Conservation (phyloP, 2,113 vertebrate species). For the Sus scrofa region DNA sequence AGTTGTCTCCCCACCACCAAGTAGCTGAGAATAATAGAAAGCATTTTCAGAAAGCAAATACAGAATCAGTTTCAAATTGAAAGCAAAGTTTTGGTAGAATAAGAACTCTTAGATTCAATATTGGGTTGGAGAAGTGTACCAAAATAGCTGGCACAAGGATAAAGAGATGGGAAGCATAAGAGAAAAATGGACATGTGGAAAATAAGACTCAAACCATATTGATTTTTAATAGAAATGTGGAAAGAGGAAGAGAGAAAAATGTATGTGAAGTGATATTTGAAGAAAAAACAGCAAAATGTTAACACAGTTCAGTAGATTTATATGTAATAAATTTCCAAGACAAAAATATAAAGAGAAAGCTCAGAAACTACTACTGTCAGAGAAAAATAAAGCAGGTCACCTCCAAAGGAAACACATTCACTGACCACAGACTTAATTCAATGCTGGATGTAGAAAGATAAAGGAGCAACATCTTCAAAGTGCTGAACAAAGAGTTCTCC, state of each 20-base stretch:
- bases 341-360: background rate
- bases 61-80: background rate
- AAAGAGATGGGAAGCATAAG: background rate
- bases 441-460: background rate
- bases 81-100: background rate
- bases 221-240: background rate
- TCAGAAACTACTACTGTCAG: background rate
- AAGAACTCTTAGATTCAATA: background rate
- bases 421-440: background rate
- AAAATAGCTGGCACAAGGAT: background rate
- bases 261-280: background rate
- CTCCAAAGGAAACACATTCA: background rate
- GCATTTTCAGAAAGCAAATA: background rate
- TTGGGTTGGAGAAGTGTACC: background rate
- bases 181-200: background rate
- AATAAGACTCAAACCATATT: background rate
- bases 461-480: background rate
- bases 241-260: background rate
- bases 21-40: background rate
- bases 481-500: conserved; percentile 16
- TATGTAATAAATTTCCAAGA: background rate
- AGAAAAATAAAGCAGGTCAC: conserved; percentile 8
- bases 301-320: background rate
- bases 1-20: background rate
- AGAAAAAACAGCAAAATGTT: background rate